Percentiles rank a stretch among this genome's conserved stretches.
These are phyloP conservation scores for Riparia riparia DNA, from an alignment of 2,113 vertebrate species.

Conservation along the genomic window DNA sequence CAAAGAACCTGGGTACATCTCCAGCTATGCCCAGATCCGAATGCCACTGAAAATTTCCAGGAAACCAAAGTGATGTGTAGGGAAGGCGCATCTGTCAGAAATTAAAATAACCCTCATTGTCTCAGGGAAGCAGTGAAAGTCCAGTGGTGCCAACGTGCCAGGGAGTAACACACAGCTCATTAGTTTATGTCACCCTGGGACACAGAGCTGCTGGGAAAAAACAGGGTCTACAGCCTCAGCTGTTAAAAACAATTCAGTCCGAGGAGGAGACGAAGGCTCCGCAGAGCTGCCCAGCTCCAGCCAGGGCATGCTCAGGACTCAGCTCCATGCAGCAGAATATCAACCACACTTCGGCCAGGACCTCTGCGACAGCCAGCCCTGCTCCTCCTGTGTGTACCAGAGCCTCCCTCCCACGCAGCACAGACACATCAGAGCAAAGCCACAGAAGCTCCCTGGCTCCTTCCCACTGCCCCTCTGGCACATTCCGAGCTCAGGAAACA, in stretches of 20 bases:
- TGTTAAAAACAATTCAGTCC: not conserved
- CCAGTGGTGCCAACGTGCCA: not conserved
- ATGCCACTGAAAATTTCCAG: accelerated
- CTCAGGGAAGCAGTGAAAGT: not conserved
- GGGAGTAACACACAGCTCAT: not conserved
- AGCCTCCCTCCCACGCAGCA: not conserved
- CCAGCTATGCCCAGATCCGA: not conserved
- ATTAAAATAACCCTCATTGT: not conserved
- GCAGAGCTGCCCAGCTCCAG: not conserved
- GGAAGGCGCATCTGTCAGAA: not conserved
- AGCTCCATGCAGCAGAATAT: not conserved
- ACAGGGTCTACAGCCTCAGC: accelerated
- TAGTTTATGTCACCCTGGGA: not conserved
- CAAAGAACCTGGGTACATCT: accelerated
- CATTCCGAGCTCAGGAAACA: not conserved
- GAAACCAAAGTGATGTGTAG: not conserved
- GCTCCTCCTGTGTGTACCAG: not conserved
- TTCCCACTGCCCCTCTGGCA: not conserved
- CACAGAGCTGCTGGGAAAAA: not conserved
- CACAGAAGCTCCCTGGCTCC: not conserved
- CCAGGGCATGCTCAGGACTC: not conserved
- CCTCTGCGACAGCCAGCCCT: not conserved
- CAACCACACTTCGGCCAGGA: not conserved
- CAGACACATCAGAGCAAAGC: accelerated
- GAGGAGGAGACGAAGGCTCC: accelerated